phyloP scores from a whole-genome alignment of 2,113 vertebrate genomes.

The Sylvicapra grimmia region DNA sequence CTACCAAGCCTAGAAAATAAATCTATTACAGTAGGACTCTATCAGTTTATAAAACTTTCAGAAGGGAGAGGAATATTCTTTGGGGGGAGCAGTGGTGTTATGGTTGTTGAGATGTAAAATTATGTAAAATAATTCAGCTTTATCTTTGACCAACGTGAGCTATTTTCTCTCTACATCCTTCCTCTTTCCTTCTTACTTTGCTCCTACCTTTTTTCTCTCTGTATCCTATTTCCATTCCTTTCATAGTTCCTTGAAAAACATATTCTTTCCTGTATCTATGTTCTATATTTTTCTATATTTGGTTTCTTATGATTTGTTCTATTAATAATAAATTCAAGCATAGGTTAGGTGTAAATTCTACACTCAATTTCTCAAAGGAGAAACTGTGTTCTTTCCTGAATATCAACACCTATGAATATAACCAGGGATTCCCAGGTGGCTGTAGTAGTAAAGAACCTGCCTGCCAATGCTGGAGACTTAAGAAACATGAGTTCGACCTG shows the following conservation, averaged over 20 bases:
- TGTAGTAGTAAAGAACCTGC: too few relatives aligned
- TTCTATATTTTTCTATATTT: background rate
- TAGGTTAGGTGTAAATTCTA: background rate
- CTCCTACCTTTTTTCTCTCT: background rate
- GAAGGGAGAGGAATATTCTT: background rate
- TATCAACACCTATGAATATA: background rate
- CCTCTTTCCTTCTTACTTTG: background rate
- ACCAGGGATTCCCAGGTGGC: too few relatives aligned
- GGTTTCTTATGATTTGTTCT: background rate
- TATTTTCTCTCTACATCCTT: background rate
- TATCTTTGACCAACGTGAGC: background rate
- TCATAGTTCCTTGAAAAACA: background rate
- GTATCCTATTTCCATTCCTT: background rate
- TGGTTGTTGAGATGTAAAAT: background rate
- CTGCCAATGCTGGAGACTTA: too few relatives aligned
- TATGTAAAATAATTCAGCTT: background rate
- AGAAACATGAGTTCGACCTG: too few relatives aligned
- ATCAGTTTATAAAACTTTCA: background rate
- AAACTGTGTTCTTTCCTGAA: background rate
- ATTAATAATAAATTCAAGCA: background rate
- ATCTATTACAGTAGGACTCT: background rate
- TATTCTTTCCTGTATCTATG: background rate
- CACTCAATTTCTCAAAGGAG: background rate
- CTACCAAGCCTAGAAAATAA: background rate
- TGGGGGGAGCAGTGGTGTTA: accelerated